Percentiles rank a stretch among this genome's conserved stretches.
phyloP scores from a whole-genome alignment of 2,888 invertebrate genomes.

The Sipunculus nudus region DNA sequence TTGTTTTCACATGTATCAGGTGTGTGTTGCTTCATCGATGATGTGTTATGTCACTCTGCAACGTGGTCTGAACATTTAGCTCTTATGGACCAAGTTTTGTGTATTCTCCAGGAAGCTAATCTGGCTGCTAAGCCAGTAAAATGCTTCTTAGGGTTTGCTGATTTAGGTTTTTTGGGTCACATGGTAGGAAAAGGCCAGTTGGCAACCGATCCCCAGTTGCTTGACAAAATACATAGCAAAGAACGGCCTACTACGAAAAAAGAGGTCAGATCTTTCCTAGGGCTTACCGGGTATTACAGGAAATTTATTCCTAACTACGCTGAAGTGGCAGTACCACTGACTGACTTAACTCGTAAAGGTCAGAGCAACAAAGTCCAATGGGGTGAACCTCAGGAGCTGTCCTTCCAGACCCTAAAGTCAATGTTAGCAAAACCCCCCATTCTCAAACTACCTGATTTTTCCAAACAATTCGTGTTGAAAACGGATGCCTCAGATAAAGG shows the following conservation, averaged over 20 bases:
- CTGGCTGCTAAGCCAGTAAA: slow-evolving; percentile 9
- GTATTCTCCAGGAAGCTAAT: background rate
- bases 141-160: slow-evolving; percentile 7
- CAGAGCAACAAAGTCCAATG: slow-evolving; percentile 22
- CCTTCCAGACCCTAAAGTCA: slow-evolving; percentile 24
- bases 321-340: slow-evolving; percentile 33
- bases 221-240: slow-evolving; percentile 3
- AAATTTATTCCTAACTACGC: slow-evolving; percentile 18
- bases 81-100: background rate
- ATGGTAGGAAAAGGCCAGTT: slow-evolving; percentile 1
- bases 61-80: slow-evolving; percentile 13
- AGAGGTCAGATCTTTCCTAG: slow-evolving; percentile 10
- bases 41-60: slow-evolving; percentile 4
- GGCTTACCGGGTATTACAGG: slow-evolving; percentile 15
- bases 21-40: slow-evolving; percentile 13
- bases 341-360: slow-evolving; percentile 27
- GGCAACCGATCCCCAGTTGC: background rate
- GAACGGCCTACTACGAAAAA: slow-evolving; percentile 9
- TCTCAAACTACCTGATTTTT: slow-evolving; percentile 32
- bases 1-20: slow-evolving; percentile 6
- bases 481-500: slow-evolving; percentile 40
- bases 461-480: slow-evolving; percentile 26
- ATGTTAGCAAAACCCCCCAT: slow-evolving; percentile 18
- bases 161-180: slow-evolving; percentile 17
- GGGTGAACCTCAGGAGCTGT: slow-evolving; percentile 5